A percentile compares a stretch with the other conserved stretches of the same genome.
phyloP scores from a whole-genome alignment of 1,140 invertebrate genomes.

The Meloidogyne hapla region DNA sequence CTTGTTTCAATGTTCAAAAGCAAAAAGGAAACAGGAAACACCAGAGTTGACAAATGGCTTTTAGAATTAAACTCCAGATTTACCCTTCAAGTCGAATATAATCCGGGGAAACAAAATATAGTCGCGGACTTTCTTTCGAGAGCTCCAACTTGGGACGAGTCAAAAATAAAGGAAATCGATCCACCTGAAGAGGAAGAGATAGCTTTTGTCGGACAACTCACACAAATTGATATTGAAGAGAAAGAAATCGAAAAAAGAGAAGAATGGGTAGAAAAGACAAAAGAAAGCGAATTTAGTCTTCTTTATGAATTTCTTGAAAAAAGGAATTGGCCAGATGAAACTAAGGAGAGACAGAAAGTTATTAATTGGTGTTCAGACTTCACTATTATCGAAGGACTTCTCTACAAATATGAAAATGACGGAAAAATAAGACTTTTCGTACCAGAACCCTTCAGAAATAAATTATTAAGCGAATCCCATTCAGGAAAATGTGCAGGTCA shows the following conservation, averaged over 20 bases:
- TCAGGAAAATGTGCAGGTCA: not conserved
- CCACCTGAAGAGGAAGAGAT: no score
- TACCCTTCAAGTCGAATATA: not conserved
- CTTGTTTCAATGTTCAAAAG: not conserved
- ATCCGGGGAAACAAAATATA: not conserved
- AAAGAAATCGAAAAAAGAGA: not conserved
- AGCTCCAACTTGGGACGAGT: not conserved
- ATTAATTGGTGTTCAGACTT: not conserved
- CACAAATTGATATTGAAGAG: not conserved
- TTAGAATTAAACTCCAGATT: not conserved
- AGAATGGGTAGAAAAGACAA: not conserved
- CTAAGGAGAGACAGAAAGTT: not conserved
- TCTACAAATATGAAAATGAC: not conserved
- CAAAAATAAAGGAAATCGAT: not conserved
- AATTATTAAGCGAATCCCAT: not conserved
- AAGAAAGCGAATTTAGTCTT: not conserved
- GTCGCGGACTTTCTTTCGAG: not conserved
- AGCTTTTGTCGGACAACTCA: no score
- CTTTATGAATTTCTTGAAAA: not conserved
- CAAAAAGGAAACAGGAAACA: not conserved
- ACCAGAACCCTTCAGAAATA: not conserved
- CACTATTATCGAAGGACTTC: not conserved
- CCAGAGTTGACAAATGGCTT: not conserved
- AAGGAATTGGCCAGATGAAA: not conserved
- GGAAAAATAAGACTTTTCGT: not conserved